Evolutionary conservation across 2,797 vertebrate species (phyloP).

Genomic region (Centroberyx gerrardi): DNA sequence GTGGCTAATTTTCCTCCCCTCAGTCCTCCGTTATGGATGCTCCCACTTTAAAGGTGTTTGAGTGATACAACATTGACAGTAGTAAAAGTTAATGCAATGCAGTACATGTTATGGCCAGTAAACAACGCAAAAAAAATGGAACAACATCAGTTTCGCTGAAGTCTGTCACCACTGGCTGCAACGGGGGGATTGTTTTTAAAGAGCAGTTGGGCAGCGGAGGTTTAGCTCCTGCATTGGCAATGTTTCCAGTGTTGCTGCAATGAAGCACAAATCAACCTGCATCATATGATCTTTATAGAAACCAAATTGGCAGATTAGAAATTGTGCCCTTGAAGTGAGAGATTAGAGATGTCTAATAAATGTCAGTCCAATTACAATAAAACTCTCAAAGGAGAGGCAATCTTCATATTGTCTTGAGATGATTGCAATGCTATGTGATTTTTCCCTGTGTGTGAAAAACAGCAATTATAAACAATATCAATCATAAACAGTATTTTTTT

Average conservation of each 20-base stretch:
- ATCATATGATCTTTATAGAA: constrained; percentile 72
- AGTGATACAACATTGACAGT: constrained; percentile 82
- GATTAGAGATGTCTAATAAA: constrained; percentile 75
- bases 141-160: constrained; percentile 80
- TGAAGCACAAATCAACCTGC: constrained; percentile 74
- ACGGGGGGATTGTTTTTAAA: constrained; percentile 81
- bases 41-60: constrained; percentile 71
- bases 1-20: constrained; percentile 78
- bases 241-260: constrained; percentile 72
- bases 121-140: constrained; percentile 77
- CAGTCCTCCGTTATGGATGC: constrained; percentile 61
- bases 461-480: constrained; percentile 49
- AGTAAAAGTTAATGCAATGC: constrained; percentile 84
- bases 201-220: constrained; percentile 80
- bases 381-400: constrained; percentile 56
- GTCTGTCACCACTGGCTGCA: constrained; percentile 82
- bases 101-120: constrained; percentile 82
- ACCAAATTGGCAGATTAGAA: constrained; percentile 69
- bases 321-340: constrained; percentile 70
- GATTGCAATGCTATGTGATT: constrained; percentile 22
- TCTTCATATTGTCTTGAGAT: constrained; percentile 56
- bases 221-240: constrained; percentile 72
- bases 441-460: constrained; percentile 34
- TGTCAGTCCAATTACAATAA: constrained; percentile 66
- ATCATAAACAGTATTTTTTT: constrained; percentile 53